Evolutionary conservation across 1,140 invertebrate genomes (phyloP).

Genomic region (Lucilia sericata): DNA sequence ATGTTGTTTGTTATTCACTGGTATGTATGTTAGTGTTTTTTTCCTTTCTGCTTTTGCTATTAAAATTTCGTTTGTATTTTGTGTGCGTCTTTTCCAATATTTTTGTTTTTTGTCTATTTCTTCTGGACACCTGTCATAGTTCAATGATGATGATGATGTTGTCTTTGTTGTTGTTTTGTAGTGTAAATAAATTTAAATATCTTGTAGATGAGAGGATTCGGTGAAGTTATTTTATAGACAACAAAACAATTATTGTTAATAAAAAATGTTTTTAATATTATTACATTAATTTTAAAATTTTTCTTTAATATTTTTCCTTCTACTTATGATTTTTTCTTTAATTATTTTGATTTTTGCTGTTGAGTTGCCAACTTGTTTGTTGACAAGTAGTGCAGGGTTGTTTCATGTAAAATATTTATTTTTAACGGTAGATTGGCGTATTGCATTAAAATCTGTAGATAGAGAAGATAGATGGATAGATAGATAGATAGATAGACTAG

Average conservation of each 20-base stretch:
- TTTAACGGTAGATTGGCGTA: too few species aligned
- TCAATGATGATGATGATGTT: background rate
- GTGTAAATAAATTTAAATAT: background rate
- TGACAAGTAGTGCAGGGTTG: too few species aligned
- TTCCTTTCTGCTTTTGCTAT: background rate
- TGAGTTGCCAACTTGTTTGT: background rate
- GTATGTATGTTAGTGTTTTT: background rate
- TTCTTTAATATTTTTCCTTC: background rate
- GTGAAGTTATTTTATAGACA: background rate
- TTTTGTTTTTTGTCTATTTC: conserved; percentile 16
- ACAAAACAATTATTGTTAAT: background rate
- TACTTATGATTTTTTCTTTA: background rate
- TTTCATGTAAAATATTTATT: too few species aligned
- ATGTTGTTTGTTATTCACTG: too few species aligned
- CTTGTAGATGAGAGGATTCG: background rate
- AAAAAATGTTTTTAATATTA: background rate
- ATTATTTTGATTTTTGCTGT: background rate
- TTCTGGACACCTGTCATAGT: background rate
- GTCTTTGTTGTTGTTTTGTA: background rate
- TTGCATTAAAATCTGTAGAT: too few species aligned
- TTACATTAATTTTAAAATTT: background rate
- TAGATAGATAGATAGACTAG: too few species aligned
- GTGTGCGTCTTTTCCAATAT: background rate
- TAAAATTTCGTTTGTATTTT: too few species aligned
- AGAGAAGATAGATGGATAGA: too few species aligned